Conservation (phyloP, 2,888 invertebrate species). For the Lucinisca nassula region DNA sequence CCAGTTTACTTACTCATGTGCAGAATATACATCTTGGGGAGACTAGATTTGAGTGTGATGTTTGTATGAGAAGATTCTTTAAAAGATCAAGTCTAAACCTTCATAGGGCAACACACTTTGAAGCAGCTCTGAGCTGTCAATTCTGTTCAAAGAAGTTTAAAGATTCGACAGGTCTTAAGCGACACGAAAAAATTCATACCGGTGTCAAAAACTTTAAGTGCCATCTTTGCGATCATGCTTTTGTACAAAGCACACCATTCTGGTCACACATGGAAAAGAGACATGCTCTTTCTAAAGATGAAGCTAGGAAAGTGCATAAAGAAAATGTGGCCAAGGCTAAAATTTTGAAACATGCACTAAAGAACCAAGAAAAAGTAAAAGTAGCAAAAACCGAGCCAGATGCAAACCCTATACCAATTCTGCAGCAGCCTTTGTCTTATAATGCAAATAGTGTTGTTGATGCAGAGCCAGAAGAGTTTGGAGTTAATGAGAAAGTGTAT, state of each 20-base stretch:
- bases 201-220: constrained; percentile 62
- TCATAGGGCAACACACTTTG: constrained; percentile 65
- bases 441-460: neutral
- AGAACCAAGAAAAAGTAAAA: neutral
- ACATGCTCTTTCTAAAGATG: constrained; percentile 25
- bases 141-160: constrained; percentile 65
- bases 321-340: neutral
- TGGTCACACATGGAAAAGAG: constrained; percentile 67
- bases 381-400: neutral
- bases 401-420: neutral
- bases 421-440: neutral
- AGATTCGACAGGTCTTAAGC: constrained; percentile 61
- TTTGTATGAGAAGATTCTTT: constrained; percentile 60
- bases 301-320: neutral
- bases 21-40: constrained; percentile 68
- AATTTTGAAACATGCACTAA: neutral
- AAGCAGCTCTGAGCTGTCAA: constrained; percentile 59
- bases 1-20: constrained; percentile 53
- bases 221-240: constrained; percentile 64
- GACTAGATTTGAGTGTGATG: constrained; percentile 63
- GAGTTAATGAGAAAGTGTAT: neutral
- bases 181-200: constrained; percentile 64
- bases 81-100: constrained; percentile 60
- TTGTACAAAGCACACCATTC: constrained; percentile 68
- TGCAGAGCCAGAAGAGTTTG: neutral